Conservation (phyloP, 2,113 vertebrate genomes). For the Gallinago jamesoni region DNA sequence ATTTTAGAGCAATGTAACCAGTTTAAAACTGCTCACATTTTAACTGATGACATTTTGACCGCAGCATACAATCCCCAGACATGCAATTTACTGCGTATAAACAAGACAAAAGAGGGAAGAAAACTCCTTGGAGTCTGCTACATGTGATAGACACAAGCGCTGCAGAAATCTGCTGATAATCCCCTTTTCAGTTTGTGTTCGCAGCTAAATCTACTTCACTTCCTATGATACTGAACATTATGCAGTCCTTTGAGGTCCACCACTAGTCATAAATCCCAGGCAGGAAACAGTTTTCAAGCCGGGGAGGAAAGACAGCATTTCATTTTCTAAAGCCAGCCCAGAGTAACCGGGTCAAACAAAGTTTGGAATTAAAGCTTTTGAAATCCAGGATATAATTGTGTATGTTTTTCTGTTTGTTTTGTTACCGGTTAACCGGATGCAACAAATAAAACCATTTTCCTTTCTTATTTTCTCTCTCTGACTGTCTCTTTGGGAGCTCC, state of each 20-base stretch:
- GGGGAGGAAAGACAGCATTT: constrained; percentile 51
- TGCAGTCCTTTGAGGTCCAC: constrained; percentile 41
- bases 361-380: constrained; percentile 48
- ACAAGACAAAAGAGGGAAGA: background rate
- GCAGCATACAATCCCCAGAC: background rate
- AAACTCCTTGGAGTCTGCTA: background rate
- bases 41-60: constrained; percentile 27
- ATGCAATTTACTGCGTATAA: background rate
- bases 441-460: constrained; percentile 49
- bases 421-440: constrained; percentile 54
- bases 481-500: constrained; percentile 43
- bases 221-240: constrained; percentile 24
- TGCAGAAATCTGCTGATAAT: constrained; percentile 43
- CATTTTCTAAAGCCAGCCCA: constrained; percentile 59
- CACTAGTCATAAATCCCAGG: constrained; percentile 58
- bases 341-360: constrained; percentile 53
- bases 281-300: constrained; percentile 59
- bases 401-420: constrained; percentile 57
- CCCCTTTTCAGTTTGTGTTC: background rate
- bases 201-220: constrained; percentile 6
- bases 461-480: constrained; percentile 40
- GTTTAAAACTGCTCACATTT: background rate
- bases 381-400: constrained; percentile 57
- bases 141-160: background rate
- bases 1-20: background rate